A percentile compares a stretch with the other conserved stretches of the same genome.
These are phyloP conservation scores for Cylloceria caligata DNA, from an alignment of 2,888 invertebrate genomes.

Conservation along the genomic window DNA sequence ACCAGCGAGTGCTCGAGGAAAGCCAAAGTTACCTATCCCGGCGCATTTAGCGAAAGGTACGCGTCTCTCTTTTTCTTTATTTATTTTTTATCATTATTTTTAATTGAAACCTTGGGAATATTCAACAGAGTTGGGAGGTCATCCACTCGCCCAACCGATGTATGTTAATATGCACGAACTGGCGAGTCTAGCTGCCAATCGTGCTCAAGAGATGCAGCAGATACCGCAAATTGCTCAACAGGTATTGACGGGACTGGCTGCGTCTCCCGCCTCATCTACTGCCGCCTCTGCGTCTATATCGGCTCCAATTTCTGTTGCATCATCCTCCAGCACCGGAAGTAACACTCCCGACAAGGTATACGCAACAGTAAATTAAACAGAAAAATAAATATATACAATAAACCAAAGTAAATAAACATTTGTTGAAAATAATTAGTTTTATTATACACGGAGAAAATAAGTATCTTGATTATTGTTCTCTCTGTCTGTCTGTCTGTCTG, in stretches of 20 bases:
- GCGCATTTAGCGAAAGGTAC: conserved; percentile 90
- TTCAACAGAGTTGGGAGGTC: conserved; percentile 78
- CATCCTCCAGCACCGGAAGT: conserved; percentile 66
- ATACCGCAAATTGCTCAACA: conserved; percentile 86
- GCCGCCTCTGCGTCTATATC: conserved; percentile 63
- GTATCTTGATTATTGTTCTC: too few relatives aligned
- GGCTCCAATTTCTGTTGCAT: conserved; percentile 65
- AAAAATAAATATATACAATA: not conserved
- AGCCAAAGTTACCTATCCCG: conserved; percentile 86
- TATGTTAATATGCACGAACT: conserved; percentile 97
- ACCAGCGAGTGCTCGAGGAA: conserved; percentile 79
- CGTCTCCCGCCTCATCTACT: conserved; percentile 30
- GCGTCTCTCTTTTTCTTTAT: not conserved
- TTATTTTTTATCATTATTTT: not conserved
- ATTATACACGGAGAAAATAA: too few relatives aligned
- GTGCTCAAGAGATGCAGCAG: conserved; percentile 88
- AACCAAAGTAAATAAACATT: not conserved
- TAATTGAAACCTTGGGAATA: too few relatives aligned
- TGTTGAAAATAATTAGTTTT: too few relatives aligned
- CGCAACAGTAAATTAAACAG: too few relatives aligned
- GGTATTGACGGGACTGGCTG: conserved; percentile 66
- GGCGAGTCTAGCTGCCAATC: conserved; percentile 92
- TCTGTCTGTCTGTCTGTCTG: too few relatives aligned
- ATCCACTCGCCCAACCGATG: conserved; percentile 87
- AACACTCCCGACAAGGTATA: conserved; percentile 64